Conservation (phyloP, 2,797 vertebrate genomes). For the Acrocephalus scirpaceus region DNA sequence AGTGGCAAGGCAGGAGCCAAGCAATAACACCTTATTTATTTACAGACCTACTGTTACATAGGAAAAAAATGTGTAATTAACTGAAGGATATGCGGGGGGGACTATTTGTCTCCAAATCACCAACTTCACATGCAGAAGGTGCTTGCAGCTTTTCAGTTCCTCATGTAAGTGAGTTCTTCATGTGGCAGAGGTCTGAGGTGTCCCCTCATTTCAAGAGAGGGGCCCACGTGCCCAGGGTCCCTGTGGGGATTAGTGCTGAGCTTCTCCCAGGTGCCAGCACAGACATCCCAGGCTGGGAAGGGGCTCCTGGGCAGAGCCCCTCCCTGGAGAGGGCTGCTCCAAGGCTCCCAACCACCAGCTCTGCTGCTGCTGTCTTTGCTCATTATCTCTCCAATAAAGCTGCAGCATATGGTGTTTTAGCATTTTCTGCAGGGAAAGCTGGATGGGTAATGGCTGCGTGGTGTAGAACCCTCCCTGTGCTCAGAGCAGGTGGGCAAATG, state of each 20-base stretch:
- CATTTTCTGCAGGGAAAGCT: not conserved
- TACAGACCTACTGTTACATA: not conserved
- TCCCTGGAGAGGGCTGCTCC: not conserved
- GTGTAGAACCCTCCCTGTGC: not conserved
- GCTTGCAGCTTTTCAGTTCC: not conserved
- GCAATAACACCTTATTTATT: not conserved
- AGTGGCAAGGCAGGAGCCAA: not conserved
- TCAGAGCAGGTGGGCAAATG: not conserved
- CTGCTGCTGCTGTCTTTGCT: not conserved
- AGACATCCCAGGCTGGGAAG: not conserved
- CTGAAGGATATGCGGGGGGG: not conserved
- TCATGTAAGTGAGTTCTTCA: fast-evolving
- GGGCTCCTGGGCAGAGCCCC: not conserved
- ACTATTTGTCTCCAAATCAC: not conserved
- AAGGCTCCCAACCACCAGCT: not conserved
- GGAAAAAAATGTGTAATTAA: not conserved
- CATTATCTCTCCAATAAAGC: not conserved
- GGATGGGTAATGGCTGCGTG: not conserved
- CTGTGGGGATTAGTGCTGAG: fast-evolving
- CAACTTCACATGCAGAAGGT: not conserved
- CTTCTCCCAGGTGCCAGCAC: not conserved
- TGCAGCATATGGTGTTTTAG: not conserved
- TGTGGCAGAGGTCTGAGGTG: not conserved
- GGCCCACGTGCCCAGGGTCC: fast-evolving
- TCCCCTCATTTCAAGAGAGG: not conserved